phyloP scores from a whole-genome alignment of 2,797 vertebrate genomes.

The Moxostoma hubbsi region DNA sequence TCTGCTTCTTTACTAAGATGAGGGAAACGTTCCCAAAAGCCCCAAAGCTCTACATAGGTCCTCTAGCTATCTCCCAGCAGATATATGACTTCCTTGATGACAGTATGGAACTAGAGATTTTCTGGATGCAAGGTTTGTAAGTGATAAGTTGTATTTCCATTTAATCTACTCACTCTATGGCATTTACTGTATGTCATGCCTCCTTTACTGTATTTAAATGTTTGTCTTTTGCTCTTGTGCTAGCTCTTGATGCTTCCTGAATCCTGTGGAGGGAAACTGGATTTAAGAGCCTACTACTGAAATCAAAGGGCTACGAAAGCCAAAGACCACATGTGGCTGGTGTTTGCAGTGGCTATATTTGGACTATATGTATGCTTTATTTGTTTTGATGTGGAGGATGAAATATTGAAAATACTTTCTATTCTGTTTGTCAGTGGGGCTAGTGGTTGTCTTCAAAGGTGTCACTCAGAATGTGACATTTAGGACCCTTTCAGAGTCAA shows the following conservation, averaged over 20 bases:
- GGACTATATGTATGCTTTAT: slow-evolving; percentile 60
- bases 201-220: slow-evolving; percentile 46
- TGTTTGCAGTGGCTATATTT: slow-evolving; percentile 69
- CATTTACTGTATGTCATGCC: slow-evolving; percentile 11
- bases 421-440: slow-evolving; percentile 60
- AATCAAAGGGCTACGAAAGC: slow-evolving; percentile 64
- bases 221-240: slow-evolving; percentile 47
- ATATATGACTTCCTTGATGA: too few relatives aligned
- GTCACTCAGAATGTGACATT: slow-evolving; percentile 76
- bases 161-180: not conserved
- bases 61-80: not conserved
- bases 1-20: not conserved
- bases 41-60: not conserved
- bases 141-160: not conserved
- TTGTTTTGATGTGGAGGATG: slow-evolving; percentile 73
- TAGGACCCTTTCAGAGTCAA: slow-evolving; percentile 63
- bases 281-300: slow-evolving; percentile 61
- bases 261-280: slow-evolving; percentile 54
- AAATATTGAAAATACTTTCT: slow-evolving; percentile 73
- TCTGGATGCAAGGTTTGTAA: not conserved
- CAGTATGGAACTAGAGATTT: not conserved
- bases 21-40: not conserved
- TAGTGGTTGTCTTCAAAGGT: slow-evolving; percentile 80
- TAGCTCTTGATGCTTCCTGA: slow-evolving; percentile 11
- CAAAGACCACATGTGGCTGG: slow-evolving; percentile 44